Evolutionary conservation across 2,113 vertebrate species (phyloP), one percentile per base, ranked within the genome.

Genomic region (Marcusenius ussheri): DNA sequence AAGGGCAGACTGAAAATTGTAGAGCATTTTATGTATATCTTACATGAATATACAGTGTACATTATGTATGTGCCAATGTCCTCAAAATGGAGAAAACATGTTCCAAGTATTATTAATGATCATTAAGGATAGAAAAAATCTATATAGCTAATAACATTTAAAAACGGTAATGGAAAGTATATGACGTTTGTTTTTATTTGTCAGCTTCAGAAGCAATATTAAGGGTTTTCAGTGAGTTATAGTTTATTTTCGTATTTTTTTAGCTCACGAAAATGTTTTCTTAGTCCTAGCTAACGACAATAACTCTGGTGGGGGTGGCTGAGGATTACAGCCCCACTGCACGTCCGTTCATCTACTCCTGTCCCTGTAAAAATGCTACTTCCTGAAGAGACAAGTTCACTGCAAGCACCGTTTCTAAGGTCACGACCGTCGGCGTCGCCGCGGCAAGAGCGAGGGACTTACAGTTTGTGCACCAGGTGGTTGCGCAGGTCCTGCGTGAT

Each of bases 401-500:
- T n/a, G 56, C 56, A 2, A n/a, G 56, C 56, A 62, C 7, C 6
- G 5, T n/a, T 58, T 24, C 24, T 9, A 9, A 62, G 56, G 24
- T 9, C 21, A 9, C n/a, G 24, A 2, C 7, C 56, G 7, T 42
- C 39, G 39, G 39, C 39, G 39, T 42, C 39, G 39, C 39, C 3
- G 39, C 39, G 39, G 39, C 39, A 0, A 42, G 3, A 11, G 42
- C 24, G 2, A 42, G 4, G n/a, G 1, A 96, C 97, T 96, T 96
- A 99, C 98, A 99, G 93, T 97, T 99, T 99, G 95, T 99, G 97
- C 92, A 99, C 98, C 93, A 99, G 96, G 93, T 98, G 97, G 95
- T 98, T 99, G 92, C 98, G 95, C 90, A 99, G 96, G 94, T 99
- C 98, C 95, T 99, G 97, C 91, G 98, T 98, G 93, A 99, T 97